Base-by-base conservation (phyloP, 1,140 invertebrate species). In the Tyrophagus putrescentiae region DNA sequence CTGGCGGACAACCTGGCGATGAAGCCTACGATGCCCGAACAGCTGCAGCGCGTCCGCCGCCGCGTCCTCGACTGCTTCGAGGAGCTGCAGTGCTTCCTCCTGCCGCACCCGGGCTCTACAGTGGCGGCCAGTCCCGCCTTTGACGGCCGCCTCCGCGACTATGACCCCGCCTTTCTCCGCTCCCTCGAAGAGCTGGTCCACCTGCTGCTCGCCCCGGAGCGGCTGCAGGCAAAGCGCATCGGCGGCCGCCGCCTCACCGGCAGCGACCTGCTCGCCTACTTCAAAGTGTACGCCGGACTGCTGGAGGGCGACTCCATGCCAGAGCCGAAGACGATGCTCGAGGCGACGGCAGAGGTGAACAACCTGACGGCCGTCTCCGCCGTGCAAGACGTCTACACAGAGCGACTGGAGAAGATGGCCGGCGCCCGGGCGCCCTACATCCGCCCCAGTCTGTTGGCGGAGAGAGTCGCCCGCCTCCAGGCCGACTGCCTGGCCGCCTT, bases 291-390 rank as follows among this genome's bases (percentile, higher is more conserved):
- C 23, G 32, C 33, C 25, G 34, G 57, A 21, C 56, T 29, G 7
- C 62, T 63, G 25, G 50, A 89, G 36, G 60, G 60, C 13, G 60
- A 63, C n/a, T 53, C 39, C 1, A 63, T 63, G 60, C 95, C 95
- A 0, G 93, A 98, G 76, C 95, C 95, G 5, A 99, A 98, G 75
- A 93, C 91, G 60, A 96, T 99, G 90, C 79, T 98, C 61, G 84
- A 90, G 72, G 94, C 94, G 45, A 98, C 94, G 25, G 92, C 94
- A 0, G 94, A 98, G 76, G 95, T 94, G 0, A 98, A 98, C 72
- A 98, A 98, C 76, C 75, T 98, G 62, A 75, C 76, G 32, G 94
- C 94, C 16, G 89, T 98, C 28, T 87, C 91, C 9, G 85, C 84
- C 66, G 90, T 93, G 21, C 94, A 92, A 70, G 90, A 95, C 65